Conservation (phyloP, 2,888 invertebrate genomes). For the Linnaemya vulpina region DNA sequence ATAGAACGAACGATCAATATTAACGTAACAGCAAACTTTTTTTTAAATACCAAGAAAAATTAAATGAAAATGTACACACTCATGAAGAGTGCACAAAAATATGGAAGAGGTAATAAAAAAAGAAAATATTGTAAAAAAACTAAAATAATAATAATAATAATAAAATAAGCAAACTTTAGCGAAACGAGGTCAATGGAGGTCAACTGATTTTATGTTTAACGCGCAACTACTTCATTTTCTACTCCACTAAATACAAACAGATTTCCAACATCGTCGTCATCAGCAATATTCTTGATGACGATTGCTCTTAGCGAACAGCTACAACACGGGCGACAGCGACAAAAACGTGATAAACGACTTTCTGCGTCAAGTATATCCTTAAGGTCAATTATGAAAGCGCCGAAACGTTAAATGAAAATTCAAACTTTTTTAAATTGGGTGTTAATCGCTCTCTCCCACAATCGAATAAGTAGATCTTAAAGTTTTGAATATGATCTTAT, state of each 20-base stretch:
- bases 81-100: not conserved
- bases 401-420: too few relatives aligned
- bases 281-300: slow-evolving; percentile 41
- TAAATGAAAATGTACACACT: slow-evolving; percentile 9
- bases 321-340: slow-evolving; percentile 12
- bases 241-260: slow-evolving; percentile 80
- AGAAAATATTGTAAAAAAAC: slow-evolving; percentile 56
- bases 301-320: slow-evolving; percentile 48
- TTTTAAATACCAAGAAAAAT: slow-evolving; percentile 32
- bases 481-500: not conserved
- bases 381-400: too few relatives aligned
- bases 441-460: too few relatives aligned
- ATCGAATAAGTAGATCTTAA: not conserved
- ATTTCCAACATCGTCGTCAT: slow-evolving; percentile 63
- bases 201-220: slow-evolving; percentile 81
- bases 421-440: too few relatives aligned
- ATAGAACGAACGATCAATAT: slow-evolving; percentile 52
- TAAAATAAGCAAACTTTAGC: slow-evolving; percentile 66
- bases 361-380: too few relatives aligned
- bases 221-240: slow-evolving; percentile 76
- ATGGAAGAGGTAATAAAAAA: slow-evolving; percentile 63
- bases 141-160: slow-evolving; percentile 48
- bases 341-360: too few relatives aligned
- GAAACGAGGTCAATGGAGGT: slow-evolving; percentile 81
- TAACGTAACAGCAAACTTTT: slow-evolving; percentile 34